A percentile compares a stretch with the other conserved stretches of the same genome.
Conservation (phyloP, 2,888 invertebrate species). For the Branchipolynoe longqiensis region DNA sequence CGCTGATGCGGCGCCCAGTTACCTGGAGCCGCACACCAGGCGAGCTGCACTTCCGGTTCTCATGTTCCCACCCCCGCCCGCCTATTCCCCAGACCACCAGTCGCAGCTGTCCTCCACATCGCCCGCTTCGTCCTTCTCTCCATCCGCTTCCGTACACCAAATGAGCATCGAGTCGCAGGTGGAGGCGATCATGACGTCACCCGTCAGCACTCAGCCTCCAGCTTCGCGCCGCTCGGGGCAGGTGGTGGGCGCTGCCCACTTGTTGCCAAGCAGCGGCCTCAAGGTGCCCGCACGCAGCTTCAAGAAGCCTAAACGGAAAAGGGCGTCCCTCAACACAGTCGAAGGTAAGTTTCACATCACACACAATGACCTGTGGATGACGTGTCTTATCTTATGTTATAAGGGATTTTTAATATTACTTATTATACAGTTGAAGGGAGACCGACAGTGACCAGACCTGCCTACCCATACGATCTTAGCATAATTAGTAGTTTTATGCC, state of each 20-base stretch:
- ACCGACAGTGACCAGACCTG: too few relatives aligned
- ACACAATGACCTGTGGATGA: too few relatives aligned
- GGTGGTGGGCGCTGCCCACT: too few relatives aligned
- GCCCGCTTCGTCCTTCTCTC: background rate
- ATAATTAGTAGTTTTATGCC: too few relatives aligned
- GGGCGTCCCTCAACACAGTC: conserved; percentile 2
- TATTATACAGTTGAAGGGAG: too few relatives aligned
- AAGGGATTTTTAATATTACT: too few relatives aligned
- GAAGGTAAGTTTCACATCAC: conserved; percentile 49
- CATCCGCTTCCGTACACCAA: background rate
- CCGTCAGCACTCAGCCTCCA: background rate
- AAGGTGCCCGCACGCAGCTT: background rate
- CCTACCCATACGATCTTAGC: too few relatives aligned
- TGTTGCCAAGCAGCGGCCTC: background rate
- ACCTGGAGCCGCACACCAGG: background rate
- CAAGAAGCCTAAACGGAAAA: conserved; percentile 30
- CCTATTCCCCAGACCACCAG: conserved; percentile 25
- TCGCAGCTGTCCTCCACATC: background rate
- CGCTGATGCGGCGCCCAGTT: conserved; percentile 9
- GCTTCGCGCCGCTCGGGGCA: too few relatives aligned
- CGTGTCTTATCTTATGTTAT: too few relatives aligned
- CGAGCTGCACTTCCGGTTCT: background rate
- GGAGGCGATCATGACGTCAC: conserved; percentile 47
- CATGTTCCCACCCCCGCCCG: conserved; percentile 35
- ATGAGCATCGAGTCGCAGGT: conserved; percentile 46